A percentile compares a stretch with the other conserved stretches of the same genome.
Evolutionary conservation across 1,140 invertebrate genomes (phyloP).

Genomic region (Bradynema listronoti): DNA sequence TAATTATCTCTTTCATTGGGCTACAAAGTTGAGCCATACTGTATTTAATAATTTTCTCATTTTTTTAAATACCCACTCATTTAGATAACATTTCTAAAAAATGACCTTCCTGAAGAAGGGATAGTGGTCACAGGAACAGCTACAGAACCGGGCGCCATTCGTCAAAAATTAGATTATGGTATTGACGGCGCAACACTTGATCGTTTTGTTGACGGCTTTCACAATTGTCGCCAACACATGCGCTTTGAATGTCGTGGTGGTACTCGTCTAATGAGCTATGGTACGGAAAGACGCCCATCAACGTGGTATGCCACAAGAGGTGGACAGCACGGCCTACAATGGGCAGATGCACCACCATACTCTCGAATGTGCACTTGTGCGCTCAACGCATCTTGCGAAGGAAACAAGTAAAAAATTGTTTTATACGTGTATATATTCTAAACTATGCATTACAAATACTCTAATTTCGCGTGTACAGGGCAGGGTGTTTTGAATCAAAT

Average conservation of each 20-base stretch:
- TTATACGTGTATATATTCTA: too few species aligned
- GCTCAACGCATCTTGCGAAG: constrained; percentile 49
- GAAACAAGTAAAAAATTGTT: constrained; percentile 22
- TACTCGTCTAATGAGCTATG: constrained; percentile 48
- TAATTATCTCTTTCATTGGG: too few species aligned
- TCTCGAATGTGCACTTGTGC: constrained; percentile 55
- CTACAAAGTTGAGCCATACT: neutral
- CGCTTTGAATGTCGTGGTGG: constrained; percentile 49
- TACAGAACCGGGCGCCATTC: constrained; percentile 51
- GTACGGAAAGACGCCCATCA: constrained; percentile 48
- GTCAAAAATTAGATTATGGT: constrained; percentile 41
- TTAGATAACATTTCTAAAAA: constrained; percentile 37
- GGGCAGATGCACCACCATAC: constrained; percentile 53
- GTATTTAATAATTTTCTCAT: neutral
- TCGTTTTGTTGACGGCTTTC: constrained; percentile 48
- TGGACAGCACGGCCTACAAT: constrained; percentile 56
- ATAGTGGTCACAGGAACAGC: constrained; percentile 42
- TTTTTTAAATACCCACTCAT: neutral
- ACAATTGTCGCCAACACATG: constrained; percentile 49
- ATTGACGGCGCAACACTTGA: constrained; percentile 38
- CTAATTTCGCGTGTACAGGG: too few species aligned
- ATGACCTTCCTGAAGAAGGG: constrained; percentile 31
- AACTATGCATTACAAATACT: too few species aligned
- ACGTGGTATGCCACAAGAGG: constrained; percentile 54
- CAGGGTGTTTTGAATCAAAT: too few species aligned